Evolutionary conservation across 2,888 invertebrate species (phyloP), one percentile per base, ranked within the genome.

Genomic region (Shargacucullia verbasci): DNA sequence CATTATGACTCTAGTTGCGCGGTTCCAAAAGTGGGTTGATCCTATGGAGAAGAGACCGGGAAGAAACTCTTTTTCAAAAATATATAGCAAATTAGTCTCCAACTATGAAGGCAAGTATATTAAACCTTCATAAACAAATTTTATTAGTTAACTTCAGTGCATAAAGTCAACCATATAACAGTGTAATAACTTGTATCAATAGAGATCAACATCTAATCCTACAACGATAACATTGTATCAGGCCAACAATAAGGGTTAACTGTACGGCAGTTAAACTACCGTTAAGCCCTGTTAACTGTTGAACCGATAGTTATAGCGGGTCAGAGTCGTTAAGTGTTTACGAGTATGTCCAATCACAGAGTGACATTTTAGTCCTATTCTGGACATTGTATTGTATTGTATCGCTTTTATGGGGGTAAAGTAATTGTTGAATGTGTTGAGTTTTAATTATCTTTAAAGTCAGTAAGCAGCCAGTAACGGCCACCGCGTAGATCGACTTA

Each of bases 231-330:
- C 76, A 76, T 76, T 76, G 73, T 73, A 73, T 59, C 48, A 65
- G 25, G 15, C 43, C 33, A 44, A 57, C 68, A 63, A 59, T 61
- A 50, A 60, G 73, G 76, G 70, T 73, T 62, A 78, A 77, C 76
- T 75, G 75, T 60, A 9, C 52, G 66, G 75, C 39, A 68, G 70
- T 83, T 82, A 80, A 79, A 73, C 76, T 64, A 61, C 61, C 69
- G 73, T 78, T 76, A 80, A 77, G 70, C 64, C 61, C 47, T 46
- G 71, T 76, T 76, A 73, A 78, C 74, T 70, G 53, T 67, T 49
- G 27, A 46, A 53, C 59, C 62, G 62, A 70, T 74, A 66, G 74
- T 75, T 76, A 76, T 43, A 34, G 67, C 33, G 60, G 67, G 70
- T 56, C 67, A 59, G 41, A 45, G 58, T 76, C 73, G 70, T 73